Percentiles rank a stretch among this genome's conserved stretches.
phyloP scores from a whole-genome alignment of 2,113 vertebrate species.

The rabbit (Oryctolagus cuniculus) region DNA sequence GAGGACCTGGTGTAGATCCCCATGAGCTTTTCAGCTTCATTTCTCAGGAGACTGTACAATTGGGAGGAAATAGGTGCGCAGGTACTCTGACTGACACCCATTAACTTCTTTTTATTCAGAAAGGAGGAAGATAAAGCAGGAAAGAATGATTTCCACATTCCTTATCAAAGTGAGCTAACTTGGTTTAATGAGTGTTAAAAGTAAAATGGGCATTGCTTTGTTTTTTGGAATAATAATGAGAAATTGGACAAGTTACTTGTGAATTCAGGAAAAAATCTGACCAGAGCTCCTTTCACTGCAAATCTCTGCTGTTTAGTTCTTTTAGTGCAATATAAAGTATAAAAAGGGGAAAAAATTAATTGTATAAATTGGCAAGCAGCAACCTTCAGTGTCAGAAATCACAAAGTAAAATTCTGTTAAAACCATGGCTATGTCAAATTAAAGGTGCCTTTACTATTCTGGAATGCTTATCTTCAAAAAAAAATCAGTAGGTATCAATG shows the following conservation, averaged over 20 bases:
- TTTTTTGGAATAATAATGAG: constrained; percentile 72
- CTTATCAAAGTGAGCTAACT: constrained; percentile 72
- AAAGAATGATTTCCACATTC: constrained; percentile 75
- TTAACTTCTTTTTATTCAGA: constrained; percentile 83
- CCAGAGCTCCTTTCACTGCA: constrained; percentile 11
- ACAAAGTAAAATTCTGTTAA: constrained; percentile 39
- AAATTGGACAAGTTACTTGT: constrained; percentile 44
- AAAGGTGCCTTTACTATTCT: not conserved
- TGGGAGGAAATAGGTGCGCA: constrained; percentile 64
- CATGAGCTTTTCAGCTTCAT: constrained; percentile 79
- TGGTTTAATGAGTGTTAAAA: constrained; percentile 74
- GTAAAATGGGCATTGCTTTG: constrained; percentile 47
- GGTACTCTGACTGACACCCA: constrained; percentile 79
- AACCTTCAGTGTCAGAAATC: constrained; percentile 50
- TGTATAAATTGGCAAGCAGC: constrained; percentile 19
- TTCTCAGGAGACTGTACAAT: constrained; percentile 84
- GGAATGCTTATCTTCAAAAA: not conserved
- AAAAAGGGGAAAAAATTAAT: constrained; percentile 66
- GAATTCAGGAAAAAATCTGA: constrained; percentile 64
- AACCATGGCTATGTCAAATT: constrained; percentile 35
- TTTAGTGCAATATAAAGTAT: constrained; percentile 61
- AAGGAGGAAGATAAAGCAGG: constrained; percentile 78
- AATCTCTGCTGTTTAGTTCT: constrained; percentile 55
- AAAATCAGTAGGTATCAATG: not conserved
- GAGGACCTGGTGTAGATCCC: constrained; percentile 65